Evolutionary conservation across 2,888 invertebrate species (phyloP), one percentile per base, ranked within the genome.

Genomic region (Blera fallax): DNA sequence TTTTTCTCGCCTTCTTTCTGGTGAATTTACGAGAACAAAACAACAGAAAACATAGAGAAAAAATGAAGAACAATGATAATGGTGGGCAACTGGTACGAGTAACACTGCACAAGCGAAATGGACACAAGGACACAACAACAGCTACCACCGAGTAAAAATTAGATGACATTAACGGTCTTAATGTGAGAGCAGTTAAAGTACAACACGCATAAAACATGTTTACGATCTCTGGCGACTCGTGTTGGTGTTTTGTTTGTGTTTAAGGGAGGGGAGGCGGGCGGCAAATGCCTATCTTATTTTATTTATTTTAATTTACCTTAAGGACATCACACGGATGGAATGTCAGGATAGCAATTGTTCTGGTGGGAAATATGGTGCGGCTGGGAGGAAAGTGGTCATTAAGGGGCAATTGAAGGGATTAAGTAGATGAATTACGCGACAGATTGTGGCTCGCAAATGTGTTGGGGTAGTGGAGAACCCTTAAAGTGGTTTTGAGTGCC

Each of bases 121-220:
- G 84, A 74, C 84, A 70, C 69, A 56, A 84, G 79, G 84, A 80
- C 64, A n/a, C n/a, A n/a, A n/a, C n/a, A n/a, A n/a, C n/a, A n/a
- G n/a, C n/a, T n/a, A n/a, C n/a, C n/a, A 70, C 58, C 58, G 72
- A 67, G 76, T 72, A 81, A 81, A 85, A 85, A 85, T 85, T 85
- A 85, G 81, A 85, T 81, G 85, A 85, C 81, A 85, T 85, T 85
- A 85, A 81, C 81, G 81, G 76, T 81, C 76, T 85, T 56, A 81
- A 79, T 84, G 80, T 80, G 79, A 32, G 74, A 84, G 58, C 81
- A 85, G 85, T 80, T 85, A 72, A 81, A 81, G 76, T 50, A 43
- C 65, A 62, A 85, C 85, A 85, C 69, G 80, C 76, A 80, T 76
- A 80, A 85, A 85, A 67, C 81, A 72, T 77, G 81, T 85, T 85